phyloP scores from a whole-genome alignment of 2,888 invertebrate species.

The Spodoptera littoralis region DNA sequence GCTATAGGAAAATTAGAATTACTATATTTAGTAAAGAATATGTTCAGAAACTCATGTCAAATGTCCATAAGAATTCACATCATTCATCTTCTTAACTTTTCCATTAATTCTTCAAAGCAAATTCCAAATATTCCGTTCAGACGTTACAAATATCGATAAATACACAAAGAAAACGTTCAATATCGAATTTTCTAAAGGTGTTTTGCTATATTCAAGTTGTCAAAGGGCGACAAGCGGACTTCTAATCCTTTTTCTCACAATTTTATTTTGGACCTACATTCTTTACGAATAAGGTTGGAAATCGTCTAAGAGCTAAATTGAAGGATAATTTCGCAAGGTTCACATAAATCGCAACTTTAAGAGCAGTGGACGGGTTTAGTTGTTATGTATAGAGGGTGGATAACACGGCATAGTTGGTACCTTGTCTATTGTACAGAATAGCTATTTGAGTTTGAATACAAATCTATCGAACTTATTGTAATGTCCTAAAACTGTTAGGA shows the following conservation, averaged over 20 bases:
- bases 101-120: conserved; percentile 11
- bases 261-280: conserved; percentile 14
- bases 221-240: conserved; percentile 30
- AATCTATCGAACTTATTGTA: too few relatives aligned
- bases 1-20: too few relatives aligned
- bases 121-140: conserved; percentile 1
- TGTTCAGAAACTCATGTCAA: too few relatives aligned
- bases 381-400: conserved; percentile 62
- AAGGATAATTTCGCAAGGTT: conserved; percentile 54
- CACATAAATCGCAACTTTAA: conserved; percentile 69
- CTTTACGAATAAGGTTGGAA: conserved; percentile 4
- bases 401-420: too few relatives aligned
- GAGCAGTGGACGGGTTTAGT: conserved; percentile 73
- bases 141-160: conserved; percentile 17
- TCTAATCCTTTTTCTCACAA: conserved; percentile 17
- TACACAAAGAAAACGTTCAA: conserved; percentile 26
- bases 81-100: neutral
- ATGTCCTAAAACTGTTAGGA: too few relatives aligned
- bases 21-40: too few relatives aligned
- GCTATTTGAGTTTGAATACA: too few relatives aligned
- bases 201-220: conserved; percentile 28
- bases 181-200: conserved; percentile 32
- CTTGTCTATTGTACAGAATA: too few relatives aligned
- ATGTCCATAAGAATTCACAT: neutral
- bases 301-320: neutral